Conservation (phyloP, 1,140 invertebrate species). For the Sarcophaga peregrina region DNA sequence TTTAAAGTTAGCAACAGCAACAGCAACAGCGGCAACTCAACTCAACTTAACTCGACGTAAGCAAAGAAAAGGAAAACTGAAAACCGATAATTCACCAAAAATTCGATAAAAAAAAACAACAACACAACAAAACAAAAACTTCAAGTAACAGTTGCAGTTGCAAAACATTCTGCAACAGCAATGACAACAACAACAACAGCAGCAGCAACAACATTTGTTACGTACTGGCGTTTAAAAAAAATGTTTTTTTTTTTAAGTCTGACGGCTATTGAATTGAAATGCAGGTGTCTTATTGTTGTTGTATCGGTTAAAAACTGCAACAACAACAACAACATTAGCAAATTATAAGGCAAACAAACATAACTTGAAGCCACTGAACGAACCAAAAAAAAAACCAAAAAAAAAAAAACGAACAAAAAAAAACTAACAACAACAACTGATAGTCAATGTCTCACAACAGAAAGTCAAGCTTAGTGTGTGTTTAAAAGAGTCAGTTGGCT, state of each 20-base stretch:
- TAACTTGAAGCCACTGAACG: neutral
- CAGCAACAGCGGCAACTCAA: too few relatives aligned
- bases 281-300: slow-evolving; percentile 12
- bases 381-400: neutral
- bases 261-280: neutral
- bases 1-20: neutral
- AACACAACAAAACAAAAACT: too few relatives aligned
- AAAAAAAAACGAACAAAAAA: too few relatives aligned
- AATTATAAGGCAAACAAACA: neutral
- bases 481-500: neutral
- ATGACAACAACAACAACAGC: too few relatives aligned
- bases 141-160: slow-evolving; percentile 8
- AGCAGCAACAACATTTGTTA: too few relatives aligned
- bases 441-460: slow-evolving; percentile 18
- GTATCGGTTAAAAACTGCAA: slow-evolving; percentile 2
- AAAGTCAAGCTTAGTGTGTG: slow-evolving; percentile 6
- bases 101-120: neutral
- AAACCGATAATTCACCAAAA: neutral
- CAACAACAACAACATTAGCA: slow-evolving; percentile 4
- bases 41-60: neutral
- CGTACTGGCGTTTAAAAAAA: too few relatives aligned
- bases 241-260: neutral
- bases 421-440: neutral
- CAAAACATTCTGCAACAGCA: neutral
- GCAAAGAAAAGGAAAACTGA: neutral